Conservation (phyloP, 2,888 invertebrate genomes). For the Spilarctia lutea region DNA sequence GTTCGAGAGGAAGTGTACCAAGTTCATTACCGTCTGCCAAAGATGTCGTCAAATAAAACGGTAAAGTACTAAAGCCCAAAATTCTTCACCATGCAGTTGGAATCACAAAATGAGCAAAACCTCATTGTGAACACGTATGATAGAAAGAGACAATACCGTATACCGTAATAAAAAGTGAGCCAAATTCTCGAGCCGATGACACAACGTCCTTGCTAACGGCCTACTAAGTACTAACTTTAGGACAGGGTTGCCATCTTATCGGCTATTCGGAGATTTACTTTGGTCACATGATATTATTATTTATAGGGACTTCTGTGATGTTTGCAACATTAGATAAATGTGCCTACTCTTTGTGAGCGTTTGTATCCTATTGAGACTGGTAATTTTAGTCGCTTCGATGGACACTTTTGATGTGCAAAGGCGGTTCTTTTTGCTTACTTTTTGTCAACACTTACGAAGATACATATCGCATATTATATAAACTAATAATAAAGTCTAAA, state of each 20-base stretch:
- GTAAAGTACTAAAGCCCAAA: neutral
- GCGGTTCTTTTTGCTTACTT: too few species aligned
- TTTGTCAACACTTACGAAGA: too few species aligned
- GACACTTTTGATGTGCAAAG: neutral
- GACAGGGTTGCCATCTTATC: slow-evolving; percentile 1
- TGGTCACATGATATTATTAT: neutral
- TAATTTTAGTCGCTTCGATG: neutral
- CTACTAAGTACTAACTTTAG: slow-evolving; percentile 31
- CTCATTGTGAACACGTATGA: slow-evolving; percentile 22
- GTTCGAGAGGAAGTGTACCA: neutral
- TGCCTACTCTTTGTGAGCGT: neutral
- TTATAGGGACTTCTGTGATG: neutral
- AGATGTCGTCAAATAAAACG: neutral
- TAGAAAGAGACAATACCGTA: slow-evolving; percentile 32
- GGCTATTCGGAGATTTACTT: neutral
- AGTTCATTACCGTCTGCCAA: neutral
- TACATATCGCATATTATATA: too few species aligned
- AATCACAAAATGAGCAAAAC: slow-evolving; percentile 3
- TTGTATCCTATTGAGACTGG: neutral
- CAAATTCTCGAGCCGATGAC: slow-evolving; percentile 36
- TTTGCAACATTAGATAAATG: neutral
- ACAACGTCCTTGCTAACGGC: slow-evolving; percentile 49
- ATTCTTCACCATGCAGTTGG: neutral
- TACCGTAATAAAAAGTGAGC: slow-evolving; percentile 50
- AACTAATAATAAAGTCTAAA: too few species aligned